A percentile compares a stretch with the other conserved stretches of the same genome.
phyloP scores from a whole-genome alignment of 92 coral and sea anemone species.

The Porites divaricata region DNA sequence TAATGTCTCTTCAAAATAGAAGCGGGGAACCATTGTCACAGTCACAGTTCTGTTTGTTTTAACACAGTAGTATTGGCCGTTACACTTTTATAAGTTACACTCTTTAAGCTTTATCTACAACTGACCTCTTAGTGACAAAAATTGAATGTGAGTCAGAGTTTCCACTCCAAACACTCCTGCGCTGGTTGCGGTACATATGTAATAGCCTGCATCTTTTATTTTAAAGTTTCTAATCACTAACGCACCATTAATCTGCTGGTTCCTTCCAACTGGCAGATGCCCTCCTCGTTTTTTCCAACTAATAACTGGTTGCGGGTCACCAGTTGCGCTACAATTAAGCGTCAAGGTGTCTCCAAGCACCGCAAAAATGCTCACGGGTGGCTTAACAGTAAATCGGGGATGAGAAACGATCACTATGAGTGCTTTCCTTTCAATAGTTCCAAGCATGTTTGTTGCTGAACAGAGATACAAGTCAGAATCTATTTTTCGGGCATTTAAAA shows the following conservation, averaged over 20 bases:
- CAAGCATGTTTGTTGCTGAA: conserved; percentile 30
- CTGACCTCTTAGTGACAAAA: neutral
- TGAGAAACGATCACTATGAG: neutral
- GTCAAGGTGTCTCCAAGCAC: neutral
- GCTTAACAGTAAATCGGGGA: too few species aligned
- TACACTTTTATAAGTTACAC: too few species aligned
- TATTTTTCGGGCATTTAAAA: neutral
- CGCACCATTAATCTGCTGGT: neutral
- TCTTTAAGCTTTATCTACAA: too few species aligned
- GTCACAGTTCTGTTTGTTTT: too few species aligned
- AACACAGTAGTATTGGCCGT: too few species aligned
- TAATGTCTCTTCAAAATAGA: too few species aligned
- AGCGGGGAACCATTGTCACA: too few species aligned
- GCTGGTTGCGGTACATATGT: conserved; percentile 17
- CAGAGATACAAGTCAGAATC: conserved; percentile 51
- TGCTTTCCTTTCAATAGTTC: neutral
- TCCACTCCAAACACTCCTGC: neutral
- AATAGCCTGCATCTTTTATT: conserved; percentile 1
- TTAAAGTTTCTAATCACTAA: neutral
- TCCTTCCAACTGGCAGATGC: conserved; percentile 21
- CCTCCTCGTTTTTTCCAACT: conserved; percentile 23
- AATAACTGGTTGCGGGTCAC: neutral
- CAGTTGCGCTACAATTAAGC: neutral
- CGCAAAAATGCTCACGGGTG: neutral
- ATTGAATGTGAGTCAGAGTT: neutral